Evolutionary conservation across 2,113 vertebrate species (phyloP).

Genomic region (Cyanoderma ruficeps): DNA sequence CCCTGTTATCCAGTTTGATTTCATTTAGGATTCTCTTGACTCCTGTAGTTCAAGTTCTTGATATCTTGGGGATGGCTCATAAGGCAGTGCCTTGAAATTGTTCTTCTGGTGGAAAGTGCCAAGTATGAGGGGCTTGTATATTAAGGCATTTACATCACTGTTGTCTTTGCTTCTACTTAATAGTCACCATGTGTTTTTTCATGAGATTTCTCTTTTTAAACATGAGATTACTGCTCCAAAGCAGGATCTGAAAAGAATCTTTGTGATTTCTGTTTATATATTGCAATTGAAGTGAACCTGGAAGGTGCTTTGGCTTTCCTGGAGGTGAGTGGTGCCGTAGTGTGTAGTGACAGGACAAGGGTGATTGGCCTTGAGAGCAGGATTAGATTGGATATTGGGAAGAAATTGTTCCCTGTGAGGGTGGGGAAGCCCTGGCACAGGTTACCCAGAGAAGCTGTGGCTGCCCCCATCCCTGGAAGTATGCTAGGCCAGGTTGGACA

Average conservation of each 20-base stretch:
- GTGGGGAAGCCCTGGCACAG: neutral
- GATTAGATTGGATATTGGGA: neutral
- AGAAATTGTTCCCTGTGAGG: neutral
- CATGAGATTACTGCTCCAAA: neutral
- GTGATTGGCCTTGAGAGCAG: neutral
- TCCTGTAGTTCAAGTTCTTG: neutral
- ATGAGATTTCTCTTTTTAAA: neutral
- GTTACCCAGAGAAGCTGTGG: neutral
- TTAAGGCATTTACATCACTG: neutral
- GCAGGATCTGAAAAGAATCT: neutral
- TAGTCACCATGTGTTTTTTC: neutral
- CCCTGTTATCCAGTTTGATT: neutral
- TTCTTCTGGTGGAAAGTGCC: neutral
- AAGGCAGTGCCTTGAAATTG: neutral
- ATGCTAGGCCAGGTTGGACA: neutral
- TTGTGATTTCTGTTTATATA: neutral
- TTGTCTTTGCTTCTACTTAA: neutral
- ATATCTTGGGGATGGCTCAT: neutral
- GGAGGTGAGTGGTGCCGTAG: neutral
- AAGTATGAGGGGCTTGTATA: neutral
- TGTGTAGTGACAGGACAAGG: neutral
- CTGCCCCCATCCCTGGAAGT: neutral
- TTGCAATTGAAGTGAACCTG: neutral
- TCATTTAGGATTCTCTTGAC: neutral
- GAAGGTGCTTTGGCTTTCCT: neutral